phyloP scores from a whole-genome alignment of 2,888 invertebrate species.

The Dasypolia templi region DNA sequence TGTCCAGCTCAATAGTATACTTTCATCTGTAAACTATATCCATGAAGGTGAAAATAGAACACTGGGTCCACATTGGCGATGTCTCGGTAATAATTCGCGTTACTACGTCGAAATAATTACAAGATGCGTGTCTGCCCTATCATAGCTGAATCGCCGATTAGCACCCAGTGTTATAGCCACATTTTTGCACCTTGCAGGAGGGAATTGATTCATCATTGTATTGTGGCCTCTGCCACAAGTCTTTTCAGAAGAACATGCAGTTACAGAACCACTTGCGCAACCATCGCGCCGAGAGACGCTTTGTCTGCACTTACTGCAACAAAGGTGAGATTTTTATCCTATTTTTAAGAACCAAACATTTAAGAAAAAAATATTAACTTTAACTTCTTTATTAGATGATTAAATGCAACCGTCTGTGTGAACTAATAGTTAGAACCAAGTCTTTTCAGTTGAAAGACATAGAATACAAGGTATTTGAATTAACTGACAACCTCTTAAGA shows the following conservation, averaged over 20 bases:
- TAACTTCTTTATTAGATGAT: not conserved
- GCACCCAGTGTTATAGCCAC: constrained; percentile 19
- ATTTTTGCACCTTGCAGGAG: constrained; percentile 74
- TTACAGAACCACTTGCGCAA: constrained; percentile 88
- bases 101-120: not conserved
- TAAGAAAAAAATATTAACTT: too few relatives aligned
- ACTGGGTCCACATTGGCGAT: constrained; percentile 29
- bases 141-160: constrained; percentile 4
- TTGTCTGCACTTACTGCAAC: constrained; percentile 88
- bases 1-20: not conserved
- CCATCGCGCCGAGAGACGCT: constrained; percentile 88
- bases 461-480: not conserved
- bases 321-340: constrained; percentile 79
- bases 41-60: not conserved
- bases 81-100: not conserved
- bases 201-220: constrained; percentile 76
- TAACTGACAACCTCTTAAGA: not conserved
- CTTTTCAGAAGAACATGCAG: constrained; percentile 87
- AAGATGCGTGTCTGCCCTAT: not conserved
- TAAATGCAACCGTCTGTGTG: too few relatives aligned
- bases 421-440: not conserved
- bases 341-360: not conserved
- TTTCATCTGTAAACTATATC: constrained; percentile 6
- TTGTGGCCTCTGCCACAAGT: constrained; percentile 88
- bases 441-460: not conserved